Conservation (phyloP, 1,140 invertebrate species). For the Heliconius eleuchia region DNA sequence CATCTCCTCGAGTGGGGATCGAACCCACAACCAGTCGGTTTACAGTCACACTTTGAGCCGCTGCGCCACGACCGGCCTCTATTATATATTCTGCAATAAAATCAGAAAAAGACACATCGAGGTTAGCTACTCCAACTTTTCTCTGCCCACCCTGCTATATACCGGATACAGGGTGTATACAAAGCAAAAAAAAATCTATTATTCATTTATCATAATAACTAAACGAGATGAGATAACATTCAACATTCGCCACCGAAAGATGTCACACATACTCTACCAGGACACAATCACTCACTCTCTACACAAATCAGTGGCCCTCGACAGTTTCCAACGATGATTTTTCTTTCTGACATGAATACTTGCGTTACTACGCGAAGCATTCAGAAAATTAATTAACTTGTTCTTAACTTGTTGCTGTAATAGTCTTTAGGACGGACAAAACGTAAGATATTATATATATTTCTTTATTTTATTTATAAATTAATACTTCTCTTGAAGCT, state of each 20-base stretch:
- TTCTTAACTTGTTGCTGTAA: background rate
- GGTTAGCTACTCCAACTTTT: no score
- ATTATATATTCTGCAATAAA: no score
- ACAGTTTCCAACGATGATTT: background rate
- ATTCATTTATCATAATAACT: background rate
- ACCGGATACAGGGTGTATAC: no score
- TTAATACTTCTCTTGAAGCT: background rate
- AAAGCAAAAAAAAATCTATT: no score
- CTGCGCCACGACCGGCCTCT: no score
- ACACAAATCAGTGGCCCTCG: background rate
- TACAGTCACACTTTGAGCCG: no score
- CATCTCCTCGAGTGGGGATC: no score
- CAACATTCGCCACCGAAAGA: background rate
- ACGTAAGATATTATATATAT: background rate
- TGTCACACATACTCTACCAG: background rate
- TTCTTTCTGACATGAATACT: conserved; percentile 10
- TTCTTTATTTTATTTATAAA: no score
- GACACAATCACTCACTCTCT: background rate
- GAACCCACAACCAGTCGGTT: no score
- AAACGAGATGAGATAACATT: background rate
- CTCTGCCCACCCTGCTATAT: no score
- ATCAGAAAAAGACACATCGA: no score
- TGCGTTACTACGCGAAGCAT: background rate
- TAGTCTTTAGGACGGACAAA: background rate
- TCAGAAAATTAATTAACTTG: background rate